Percentiles rank a stretch among this genome's conserved stretches.
Conservation (phyloP, 2,113 vertebrate genomes). For the Podiceps cristatus region DNA sequence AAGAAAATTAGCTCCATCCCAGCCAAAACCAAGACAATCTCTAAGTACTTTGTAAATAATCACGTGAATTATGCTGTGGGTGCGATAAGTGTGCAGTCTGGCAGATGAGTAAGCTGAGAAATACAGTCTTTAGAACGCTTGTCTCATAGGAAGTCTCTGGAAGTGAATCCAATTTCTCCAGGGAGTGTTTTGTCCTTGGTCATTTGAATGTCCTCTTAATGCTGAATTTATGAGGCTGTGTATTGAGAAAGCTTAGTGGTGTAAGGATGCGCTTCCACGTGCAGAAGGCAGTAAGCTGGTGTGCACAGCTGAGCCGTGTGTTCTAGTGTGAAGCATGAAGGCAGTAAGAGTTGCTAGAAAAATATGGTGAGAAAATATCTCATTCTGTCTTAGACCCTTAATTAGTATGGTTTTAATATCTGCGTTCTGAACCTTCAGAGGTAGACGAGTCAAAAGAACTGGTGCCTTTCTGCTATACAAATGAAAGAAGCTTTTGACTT, state of each 20-base stretch:
- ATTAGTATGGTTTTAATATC: background rate
- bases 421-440: background rate
- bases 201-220: background rate
- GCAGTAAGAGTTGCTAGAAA: background rate
- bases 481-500: background rate
- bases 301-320: rapidly evolving
- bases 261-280: background rate
- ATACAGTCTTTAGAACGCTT: background rate
- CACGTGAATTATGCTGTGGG: background rate
- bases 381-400: background rate
- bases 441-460: background rate
- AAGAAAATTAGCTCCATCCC: too few species aligned
- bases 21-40: background rate
- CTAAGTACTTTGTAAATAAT: background rate
- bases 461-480: background rate
- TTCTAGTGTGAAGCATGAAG: background rate
- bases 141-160: background rate
- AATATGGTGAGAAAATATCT: background rate
- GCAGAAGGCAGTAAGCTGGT: background rate
- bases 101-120: background rate
- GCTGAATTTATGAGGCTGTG: background rate
- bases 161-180: background rate
- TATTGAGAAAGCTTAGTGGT: background rate
- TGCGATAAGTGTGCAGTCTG: background rate
- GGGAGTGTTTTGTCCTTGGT: background rate